phyloP scores from a whole-genome alignment of 1,140 invertebrate genomes.

The Drosophila micromelanica region DNA sequence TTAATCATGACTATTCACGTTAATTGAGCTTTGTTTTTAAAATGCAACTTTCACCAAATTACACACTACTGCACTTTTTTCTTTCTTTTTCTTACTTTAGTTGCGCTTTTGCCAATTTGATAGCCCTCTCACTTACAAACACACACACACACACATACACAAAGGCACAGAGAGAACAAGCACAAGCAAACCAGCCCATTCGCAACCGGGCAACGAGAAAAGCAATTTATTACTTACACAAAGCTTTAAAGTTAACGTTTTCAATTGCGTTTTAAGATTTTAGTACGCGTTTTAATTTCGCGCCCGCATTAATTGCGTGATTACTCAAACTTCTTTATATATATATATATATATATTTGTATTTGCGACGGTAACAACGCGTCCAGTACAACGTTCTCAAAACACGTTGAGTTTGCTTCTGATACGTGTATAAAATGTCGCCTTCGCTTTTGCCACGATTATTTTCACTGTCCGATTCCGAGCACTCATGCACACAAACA shows the following conservation, averaged over 20 bases:
- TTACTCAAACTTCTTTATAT: constrained; percentile 22
- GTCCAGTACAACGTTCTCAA: constrained; percentile 56
- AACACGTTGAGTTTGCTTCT: constrained; percentile 68
- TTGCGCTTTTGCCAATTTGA: constrained; percentile 54
- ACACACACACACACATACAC: constrained; percentile 25
- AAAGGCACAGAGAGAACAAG: not conserved
- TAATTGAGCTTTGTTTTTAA: constrained; percentile 29
- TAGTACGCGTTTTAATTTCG: constrained; percentile 44
- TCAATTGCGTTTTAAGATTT: constrained; percentile 59
- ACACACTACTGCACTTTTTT: constrained; percentile 47
- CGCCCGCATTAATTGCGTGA: constrained; percentile 52
- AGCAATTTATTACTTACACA: constrained; percentile 62
- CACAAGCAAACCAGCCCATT: constrained; percentile 22
- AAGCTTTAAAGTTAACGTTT: constrained; percentile 39
- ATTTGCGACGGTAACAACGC: constrained; percentile 23
- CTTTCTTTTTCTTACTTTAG: constrained; percentile 21
- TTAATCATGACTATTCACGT: constrained; percentile 10
- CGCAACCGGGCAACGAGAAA: constrained; percentile 36
- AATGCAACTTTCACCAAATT: constrained; percentile 69
- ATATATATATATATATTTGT: constrained; percentile 1
- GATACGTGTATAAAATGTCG: constrained; percentile 56
- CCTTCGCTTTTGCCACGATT: constrained; percentile 64
- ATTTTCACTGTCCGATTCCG: constrained; percentile 57
- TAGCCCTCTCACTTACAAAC: constrained; percentile 29
- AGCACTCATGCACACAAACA: constrained; percentile 13